Evolutionary conservation across 2,888 invertebrate genomes (phyloP).

Genomic region (Drosophila histrio): DNA sequence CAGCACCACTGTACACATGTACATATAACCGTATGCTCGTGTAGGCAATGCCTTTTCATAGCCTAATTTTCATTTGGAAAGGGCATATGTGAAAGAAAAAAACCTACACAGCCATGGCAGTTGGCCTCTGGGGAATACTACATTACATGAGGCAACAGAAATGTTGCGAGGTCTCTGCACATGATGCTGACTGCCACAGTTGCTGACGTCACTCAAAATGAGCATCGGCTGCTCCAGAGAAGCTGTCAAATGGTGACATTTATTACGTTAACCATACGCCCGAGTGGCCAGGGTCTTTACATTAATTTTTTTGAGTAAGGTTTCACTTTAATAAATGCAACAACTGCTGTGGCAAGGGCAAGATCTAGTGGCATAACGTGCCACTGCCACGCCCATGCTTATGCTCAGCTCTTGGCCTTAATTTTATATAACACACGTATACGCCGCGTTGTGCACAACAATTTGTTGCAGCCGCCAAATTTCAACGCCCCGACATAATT

Average conservation of each 20-base stretch:
- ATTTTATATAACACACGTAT: conserved; percentile 49
- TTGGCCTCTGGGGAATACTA: conserved; percentile 23
- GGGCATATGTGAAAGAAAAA: conserved; percentile 32
- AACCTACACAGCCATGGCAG: conserved; percentile 2
- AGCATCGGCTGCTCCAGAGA: neutral
- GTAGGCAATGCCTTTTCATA: conserved; percentile 24
- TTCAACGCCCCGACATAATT: conserved; percentile 70
- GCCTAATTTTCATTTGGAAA: conserved; percentile 49
- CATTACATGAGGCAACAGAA: conserved; percentile 10
- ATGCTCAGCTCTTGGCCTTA: conserved; percentile 31
- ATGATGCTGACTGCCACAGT: conserved; percentile 17
- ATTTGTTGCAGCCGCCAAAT: conserved; percentile 45
- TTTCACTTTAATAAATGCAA: conserved; percentile 32
- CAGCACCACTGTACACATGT: conserved; percentile 19
- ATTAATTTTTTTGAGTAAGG: neutral
- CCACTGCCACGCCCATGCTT: conserved; percentile 5
- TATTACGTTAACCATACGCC: conserved; percentile 46
- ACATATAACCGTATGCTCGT: conserved; percentile 29
- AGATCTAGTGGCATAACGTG: neutral
- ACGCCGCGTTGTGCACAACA: conserved; percentile 43
- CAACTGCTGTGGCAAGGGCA: conserved; percentile 15
- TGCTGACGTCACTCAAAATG: conserved; percentile 60
- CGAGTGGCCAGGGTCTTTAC: neutral
- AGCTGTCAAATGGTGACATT: conserved; percentile 51
- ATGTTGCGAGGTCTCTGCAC: conserved; percentile 11